Evolutionary conservation across 2,113 vertebrate genomes (phyloP).

Genomic region (Paradoxurus hermaphroditus): DNA sequence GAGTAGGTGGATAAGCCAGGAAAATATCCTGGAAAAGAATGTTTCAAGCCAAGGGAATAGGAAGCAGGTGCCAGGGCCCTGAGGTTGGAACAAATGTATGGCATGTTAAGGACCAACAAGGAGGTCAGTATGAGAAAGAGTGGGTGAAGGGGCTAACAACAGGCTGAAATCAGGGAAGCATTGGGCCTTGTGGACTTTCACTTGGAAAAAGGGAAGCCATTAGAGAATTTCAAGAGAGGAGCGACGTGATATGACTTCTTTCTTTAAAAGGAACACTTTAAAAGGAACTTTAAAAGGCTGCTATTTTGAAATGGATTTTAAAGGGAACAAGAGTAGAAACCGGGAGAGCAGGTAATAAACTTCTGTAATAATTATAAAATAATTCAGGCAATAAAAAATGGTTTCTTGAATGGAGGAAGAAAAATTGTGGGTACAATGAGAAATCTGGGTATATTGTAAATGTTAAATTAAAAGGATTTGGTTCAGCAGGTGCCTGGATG

Average conservation of each 20-base stretch:
- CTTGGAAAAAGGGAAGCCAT: neutral
- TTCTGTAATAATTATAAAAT: neutral
- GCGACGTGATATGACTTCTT: neutral
- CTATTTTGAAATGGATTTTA: neutral
- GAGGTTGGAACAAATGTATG: neutral
- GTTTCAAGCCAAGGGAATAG: neutral
- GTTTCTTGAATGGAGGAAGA: neutral
- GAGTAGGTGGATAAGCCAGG: no score
- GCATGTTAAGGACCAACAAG: neutral
- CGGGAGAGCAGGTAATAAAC: neutral
- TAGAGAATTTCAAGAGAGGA: neutral
- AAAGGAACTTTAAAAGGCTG: no score
- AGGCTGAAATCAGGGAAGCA: neutral
- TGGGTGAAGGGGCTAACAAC: fast-evolving
- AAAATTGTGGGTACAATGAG: neutral
- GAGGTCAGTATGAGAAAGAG: no score
- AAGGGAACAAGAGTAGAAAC: neutral
- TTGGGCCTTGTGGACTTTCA: neutral
- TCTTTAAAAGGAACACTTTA: neutral
- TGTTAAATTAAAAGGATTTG: neutral
- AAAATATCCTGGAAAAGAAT: neutral
- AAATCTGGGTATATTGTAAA: neutral
- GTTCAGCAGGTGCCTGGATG: neutral
- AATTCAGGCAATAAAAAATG: neutral
- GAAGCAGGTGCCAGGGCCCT: neutral